These are phyloP conservation scores for Chaetophractus vellerosus DNA, from an alignment of 2,797 vertebrate genomes.

Conservation along the genomic window DNA sequence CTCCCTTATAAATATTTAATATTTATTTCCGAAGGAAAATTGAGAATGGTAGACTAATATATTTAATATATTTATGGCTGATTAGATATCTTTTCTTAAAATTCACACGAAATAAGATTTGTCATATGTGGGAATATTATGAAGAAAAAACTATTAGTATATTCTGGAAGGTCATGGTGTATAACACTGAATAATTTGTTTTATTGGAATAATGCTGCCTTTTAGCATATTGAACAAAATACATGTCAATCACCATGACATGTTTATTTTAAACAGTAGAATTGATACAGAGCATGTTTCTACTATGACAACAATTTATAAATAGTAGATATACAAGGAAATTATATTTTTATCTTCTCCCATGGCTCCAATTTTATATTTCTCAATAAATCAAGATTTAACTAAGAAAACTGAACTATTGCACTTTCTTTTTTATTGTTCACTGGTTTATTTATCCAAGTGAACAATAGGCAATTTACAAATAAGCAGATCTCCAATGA, in stretches of 20 bases:
- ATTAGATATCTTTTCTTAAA: slow-evolving; percentile 59
- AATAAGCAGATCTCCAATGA: too few relatives aligned
- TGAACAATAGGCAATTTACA: too few relatives aligned
- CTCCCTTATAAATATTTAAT: slow-evolving; percentile 47
- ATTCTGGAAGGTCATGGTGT: slow-evolving; percentile 49
- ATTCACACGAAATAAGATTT: slow-evolving; percentile 73
- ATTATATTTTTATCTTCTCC: slow-evolving; percentile 3
- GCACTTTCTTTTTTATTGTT: accelerated
- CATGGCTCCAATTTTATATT: neutral
- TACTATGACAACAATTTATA: slow-evolving; percentile 43
- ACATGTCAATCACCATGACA: slow-evolving; percentile 8
- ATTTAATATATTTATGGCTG: slow-evolving; percentile 26
- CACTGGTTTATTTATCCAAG: too few relatives aligned
- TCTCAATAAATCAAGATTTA: neutral
- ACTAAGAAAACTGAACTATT: neutral
- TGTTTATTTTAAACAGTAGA: neutral
- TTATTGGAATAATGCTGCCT: slow-evolving; percentile 36
- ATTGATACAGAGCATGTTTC: slow-evolving; percentile 23
- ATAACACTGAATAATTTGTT: slow-evolving; percentile 49
- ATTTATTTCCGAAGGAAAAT: slow-evolving; percentile 62
- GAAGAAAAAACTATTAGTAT: slow-evolving; percentile 49
- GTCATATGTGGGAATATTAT: slow-evolving; percentile 45
- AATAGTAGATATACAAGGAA: neutral
- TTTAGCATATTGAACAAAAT: slow-evolving; percentile 45
- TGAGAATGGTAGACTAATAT: slow-evolving; percentile 39